Base-by-base conservation (phyloP, 92 coral and sea anemone species). In the Actinernus sp. region DNA sequence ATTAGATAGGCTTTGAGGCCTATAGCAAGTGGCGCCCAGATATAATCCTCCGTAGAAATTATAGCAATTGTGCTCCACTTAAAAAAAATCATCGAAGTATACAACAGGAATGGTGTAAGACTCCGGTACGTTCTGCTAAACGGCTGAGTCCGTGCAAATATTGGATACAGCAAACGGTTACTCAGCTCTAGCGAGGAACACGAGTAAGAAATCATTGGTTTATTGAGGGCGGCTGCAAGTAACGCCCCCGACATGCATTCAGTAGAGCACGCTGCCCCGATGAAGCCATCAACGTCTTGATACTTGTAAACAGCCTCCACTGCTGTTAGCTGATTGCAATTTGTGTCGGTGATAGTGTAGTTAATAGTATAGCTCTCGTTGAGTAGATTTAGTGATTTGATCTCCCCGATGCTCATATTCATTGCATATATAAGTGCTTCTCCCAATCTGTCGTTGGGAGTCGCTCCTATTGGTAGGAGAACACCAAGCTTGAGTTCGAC, bases 91-190 rank as follows among this genome's bases (percentile, higher is more conserved):
- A 90, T 49, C 2, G 62, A 49, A 6, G 39, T 41, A 2, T 59
- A 55, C 3, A 93, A 70, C 55, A 93, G 33, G 12, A 47, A 32
- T 2, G 97, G 96, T 8, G 91, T 86, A n/a, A 59, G 29, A 19
- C 48, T 26, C n/a, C 31, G 33, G 69, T 82, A 83, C 16, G 77
- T 83, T 46, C 85, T 58, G 9, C 91, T 90, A 58, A 79, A 89
- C 23, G 96, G 96, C 28, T 85, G 88, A 0, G 98, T 93, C 30
- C 98, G 65, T 1, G 92, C 91, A 24, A 93, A 88, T 1, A 97
- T 90, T 25, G 62, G 55, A 34, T 68, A 93, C 37, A 49, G 28
- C 0, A 4, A 2, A 5, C 80, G 73, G n/a, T 59, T 25, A 18
- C 92, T 82, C 6, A 89, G 84, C 41, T 80, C 96, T n/a, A 70